A percentile compares a stretch with the other conserved stretches of the same genome.
These are phyloP conservation scores for Muschampia plurimacula DNA, from an alignment of 2,888 invertebrate genomes.

Conservation along the genomic window DNA sequence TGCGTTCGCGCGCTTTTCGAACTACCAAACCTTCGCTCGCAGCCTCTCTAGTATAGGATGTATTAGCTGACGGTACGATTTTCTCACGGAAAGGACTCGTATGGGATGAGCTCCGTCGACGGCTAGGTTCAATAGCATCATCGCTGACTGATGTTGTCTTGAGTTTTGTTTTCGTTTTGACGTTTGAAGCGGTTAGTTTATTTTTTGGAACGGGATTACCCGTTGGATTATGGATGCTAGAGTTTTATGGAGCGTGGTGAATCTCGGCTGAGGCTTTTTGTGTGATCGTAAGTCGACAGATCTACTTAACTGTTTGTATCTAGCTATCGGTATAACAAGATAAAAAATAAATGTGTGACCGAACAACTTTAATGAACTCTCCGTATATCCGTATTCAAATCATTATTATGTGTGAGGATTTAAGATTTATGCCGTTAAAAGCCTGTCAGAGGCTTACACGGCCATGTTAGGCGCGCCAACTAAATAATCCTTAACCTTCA, in stretches of 20 bases:
- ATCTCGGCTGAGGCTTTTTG: slow-evolving; percentile 65
- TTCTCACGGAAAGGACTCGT: slow-evolving; percentile 77
- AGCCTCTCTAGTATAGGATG: slow-evolving; percentile 71
- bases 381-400: slow-evolving; percentile 21
- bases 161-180: slow-evolving; percentile 74
- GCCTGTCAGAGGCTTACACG: slow-evolving; percentile 26
- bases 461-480: slow-evolving; percentile 22
- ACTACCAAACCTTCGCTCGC: slow-evolving; percentile 75
- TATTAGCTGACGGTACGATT: slow-evolving; percentile 54
- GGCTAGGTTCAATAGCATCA: slow-evolving; percentile 52
- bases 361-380: slow-evolving; percentile 36
- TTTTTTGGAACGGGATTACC: slow-evolving; percentile 73
- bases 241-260: slow-evolving; percentile 70
- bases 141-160: slow-evolving; percentile 71
- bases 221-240: slow-evolving; percentile 68
- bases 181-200: slow-evolving; percentile 62
- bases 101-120: slow-evolving; percentile 53
- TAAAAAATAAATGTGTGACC: slow-evolving; percentile 34
- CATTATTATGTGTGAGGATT: slow-evolving; percentile 31
- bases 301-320: slow-evolving; percentile 60
- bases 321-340: slow-evolving; percentile 42
- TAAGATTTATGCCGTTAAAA: slow-evolving; percentile 32
- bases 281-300: slow-evolving; percentile 51
- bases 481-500: slow-evolving; percentile 30
- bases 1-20: slow-evolving; percentile 85